phyloP scores from a whole-genome alignment of 2,888 invertebrate genomes.

The Toxonevra muliebris region DNA sequence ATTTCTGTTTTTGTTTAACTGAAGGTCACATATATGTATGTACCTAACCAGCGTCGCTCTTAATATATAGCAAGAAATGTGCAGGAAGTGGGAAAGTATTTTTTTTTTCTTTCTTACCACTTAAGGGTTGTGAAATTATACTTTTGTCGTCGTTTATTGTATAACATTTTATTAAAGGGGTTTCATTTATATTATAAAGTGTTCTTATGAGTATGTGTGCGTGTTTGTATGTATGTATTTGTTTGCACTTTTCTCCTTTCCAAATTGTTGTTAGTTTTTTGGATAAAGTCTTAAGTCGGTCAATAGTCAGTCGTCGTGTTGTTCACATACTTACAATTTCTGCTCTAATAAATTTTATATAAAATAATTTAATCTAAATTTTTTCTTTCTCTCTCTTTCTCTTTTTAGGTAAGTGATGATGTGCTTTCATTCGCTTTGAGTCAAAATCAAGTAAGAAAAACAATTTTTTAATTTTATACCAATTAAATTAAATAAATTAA shows the following conservation, averaged over 20 bases:
- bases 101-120: background rate
- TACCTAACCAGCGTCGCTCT: background rate
- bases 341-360: conserved; percentile 10
- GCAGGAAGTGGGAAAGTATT: background rate
- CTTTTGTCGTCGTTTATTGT: background rate
- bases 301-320: background rate
- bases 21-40: too few species aligned
- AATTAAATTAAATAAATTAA: background rate
- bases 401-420: conserved; percentile 60
- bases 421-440: conserved; percentile 59
- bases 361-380: conserved; percentile 15
- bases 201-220: too few species aligned
- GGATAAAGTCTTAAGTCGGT: background rate
- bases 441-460: conserved; percentile 58
- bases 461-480: conserved; percentile 32
- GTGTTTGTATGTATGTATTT: background rate
- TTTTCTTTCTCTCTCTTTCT: conserved; percentile 22
- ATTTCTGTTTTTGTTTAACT: conserved; percentile 19
- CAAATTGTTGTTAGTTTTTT: background rate
- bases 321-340: background rate
- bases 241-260: background rate
- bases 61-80: background rate
- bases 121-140: background rate
- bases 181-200: too few species aligned
- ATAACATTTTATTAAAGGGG: background rate